Base-by-base conservation (phyloP, 1,140 invertebrate species). In the Stratiolaelaps scimitus region DNA sequence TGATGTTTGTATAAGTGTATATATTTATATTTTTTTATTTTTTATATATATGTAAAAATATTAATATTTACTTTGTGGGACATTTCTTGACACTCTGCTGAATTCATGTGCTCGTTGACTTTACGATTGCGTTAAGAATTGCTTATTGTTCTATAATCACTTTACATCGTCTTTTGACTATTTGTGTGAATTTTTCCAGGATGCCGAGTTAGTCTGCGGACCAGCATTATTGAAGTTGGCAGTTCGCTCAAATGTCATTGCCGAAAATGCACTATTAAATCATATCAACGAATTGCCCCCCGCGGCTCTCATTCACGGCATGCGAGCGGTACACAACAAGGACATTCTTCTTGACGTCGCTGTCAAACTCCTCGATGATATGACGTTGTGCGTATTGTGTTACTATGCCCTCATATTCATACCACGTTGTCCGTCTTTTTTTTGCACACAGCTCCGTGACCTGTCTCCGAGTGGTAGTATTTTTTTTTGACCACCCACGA, bases 141-240 rank as follows among this genome's bases (percentile, higher is more conserved):
- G n/a, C n/a, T n/a, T n/a, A n/a, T n/a, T n/a, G n/a, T n/a, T n/a
- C n/a, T n/a, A n/a, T n/a, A n/a, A n/a, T n/a, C n/a, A n/a, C n/a
- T n/a, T n/a, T n/a, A n/a, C n/a, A n/a, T n/a, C n/a, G n/a, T n/a
- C n/a, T n/a, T n/a, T n/a, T n/a, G n/a, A n/a, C n/a, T n/a, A 17
- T 26, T 60, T 15, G 26, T 15, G 19, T 48, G 15, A 48, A 48
- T 28, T 15, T 48, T 60, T 60, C 23, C 53, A 60, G 53, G 53
- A 60, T 60, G 13, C 10, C 15, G 17, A 23, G 17, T 20, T 60
- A 6, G 26, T 13, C 13, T 26, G 53, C 1, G 53, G 53, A 17
- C 53, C 53, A 34, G 26, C 17, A 2, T 60, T 60, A 34, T 26
- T 60, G 17, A 34, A 60, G 2, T 26, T 60, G 10, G 53, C 53